Evolutionary conservation across 2,113 vertebrate species (phyloP).

Genomic region (Puntigrus tetrazona): DNA sequence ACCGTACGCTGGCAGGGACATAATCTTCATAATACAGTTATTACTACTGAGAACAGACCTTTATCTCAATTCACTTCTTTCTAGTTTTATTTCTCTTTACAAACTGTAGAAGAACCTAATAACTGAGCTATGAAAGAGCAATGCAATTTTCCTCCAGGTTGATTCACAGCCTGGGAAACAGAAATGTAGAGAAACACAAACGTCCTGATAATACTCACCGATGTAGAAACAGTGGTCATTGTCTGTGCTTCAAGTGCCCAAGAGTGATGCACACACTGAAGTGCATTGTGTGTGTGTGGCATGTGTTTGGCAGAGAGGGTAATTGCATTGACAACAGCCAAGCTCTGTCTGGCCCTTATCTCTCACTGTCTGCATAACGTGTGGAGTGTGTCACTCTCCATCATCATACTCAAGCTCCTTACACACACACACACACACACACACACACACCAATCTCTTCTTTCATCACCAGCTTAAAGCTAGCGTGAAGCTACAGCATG

Average conservation of each 20-base stretch:
- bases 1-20: not conserved
- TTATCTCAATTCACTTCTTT: not conserved
- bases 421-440: constrained; percentile 8
- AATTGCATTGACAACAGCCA: constrained; percentile 41
- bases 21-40: not conserved
- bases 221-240: constrained; percentile 32
- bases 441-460: not conserved
- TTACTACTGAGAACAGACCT: not conserved
- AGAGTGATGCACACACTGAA: constrained; percentile 32
- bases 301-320: constrained; percentile 24
- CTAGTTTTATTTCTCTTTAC: not conserved
- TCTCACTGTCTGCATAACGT: constrained; percentile 27
- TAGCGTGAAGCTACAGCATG: constrained; percentile 28
- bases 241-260: constrained; percentile 12
- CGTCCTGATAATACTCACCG: not conserved
- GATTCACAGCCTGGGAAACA: not conserved
- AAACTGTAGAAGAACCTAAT: not conserved
- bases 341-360: constrained; percentile 36
- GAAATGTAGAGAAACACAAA: constrained; percentile 3
- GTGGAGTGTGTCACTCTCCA: constrained; percentile 24
- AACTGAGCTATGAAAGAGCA: not conserved
- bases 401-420: constrained; percentile 18
- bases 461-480: constrained; percentile 17
- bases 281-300: constrained; percentile 11
- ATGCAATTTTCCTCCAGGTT: not conserved